Evolutionary conservation across 2,113 vertebrate genomes (phyloP).

Genomic region (Eptesicus fuscus): DNA sequence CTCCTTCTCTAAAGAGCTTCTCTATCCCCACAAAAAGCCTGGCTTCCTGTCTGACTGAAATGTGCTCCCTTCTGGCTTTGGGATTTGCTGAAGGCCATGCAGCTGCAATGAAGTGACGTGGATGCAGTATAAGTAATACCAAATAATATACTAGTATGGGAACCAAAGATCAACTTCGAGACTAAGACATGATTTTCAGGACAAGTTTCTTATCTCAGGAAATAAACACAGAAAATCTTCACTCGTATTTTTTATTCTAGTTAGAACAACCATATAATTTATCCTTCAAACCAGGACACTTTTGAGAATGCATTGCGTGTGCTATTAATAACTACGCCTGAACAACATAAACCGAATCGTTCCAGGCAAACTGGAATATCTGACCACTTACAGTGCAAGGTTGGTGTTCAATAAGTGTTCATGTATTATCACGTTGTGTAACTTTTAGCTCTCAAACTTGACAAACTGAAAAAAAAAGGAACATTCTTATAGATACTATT

Average conservation of each 20-base stretch:
- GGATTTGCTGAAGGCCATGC: not conserved
- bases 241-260: not conserved
- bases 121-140: not conserved
- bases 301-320: not conserved
- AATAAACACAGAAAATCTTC: not conserved
- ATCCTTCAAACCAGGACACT: not conserved
- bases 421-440: not conserved
- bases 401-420: not conserved
- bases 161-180: not conserved
- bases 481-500: not conserved
- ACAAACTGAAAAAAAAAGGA: not conserved
- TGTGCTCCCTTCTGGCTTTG: not conserved
- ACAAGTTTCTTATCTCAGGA: not conserved
- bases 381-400: not conserved
- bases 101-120: not conserved
- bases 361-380: not conserved
- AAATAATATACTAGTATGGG: not conserved
- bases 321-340: not conserved
- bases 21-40: not conserved
- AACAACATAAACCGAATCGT: not conserved
- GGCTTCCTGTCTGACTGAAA: not conserved
- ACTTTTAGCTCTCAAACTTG: not conserved
- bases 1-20: not conserved
- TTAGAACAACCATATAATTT: not conserved
- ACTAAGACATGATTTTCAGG: not conserved